Percentiles rank a stretch among this genome's conserved stretches.
Evolutionary conservation across 2,113 vertebrate species (phyloP).

Genomic region (Spilogale gracilis): DNA sequence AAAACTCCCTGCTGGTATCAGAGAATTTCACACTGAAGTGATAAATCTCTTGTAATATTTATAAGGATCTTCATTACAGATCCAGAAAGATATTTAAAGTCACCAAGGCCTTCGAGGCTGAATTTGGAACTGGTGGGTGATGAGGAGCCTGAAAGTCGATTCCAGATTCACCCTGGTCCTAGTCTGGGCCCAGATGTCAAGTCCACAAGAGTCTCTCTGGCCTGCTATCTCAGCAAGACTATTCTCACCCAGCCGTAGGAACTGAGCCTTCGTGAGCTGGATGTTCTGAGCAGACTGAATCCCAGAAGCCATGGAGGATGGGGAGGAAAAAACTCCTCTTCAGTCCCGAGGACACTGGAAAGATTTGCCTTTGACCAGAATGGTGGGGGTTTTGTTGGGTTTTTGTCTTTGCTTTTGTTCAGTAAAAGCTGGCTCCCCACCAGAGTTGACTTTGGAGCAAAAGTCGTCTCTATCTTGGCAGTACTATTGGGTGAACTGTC

Average conservation of each 20-base stretch:
- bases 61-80: slow-evolving; percentile 78
- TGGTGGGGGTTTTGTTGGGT: background rate
- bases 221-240: background rate
- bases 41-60: slow-evolving; percentile 83
- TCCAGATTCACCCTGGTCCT: background rate
- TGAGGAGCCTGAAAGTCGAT: background rate
- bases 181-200: background rate
- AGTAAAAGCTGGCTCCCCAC: slow-evolving; percentile 51
- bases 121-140: background rate
- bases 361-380: slow-evolving; percentile 30
- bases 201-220: background rate
- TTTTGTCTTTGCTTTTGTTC: slow-evolving; percentile 57
- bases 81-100: slow-evolving; percentile 68
- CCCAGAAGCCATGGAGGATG: fast-evolving
- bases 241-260: background rate
- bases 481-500: slow-evolving; percentile 41
- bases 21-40: slow-evolving; percentile 69
- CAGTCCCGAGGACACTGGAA: fast-evolving
- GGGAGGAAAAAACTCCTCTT: background rate
- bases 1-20: slow-evolving; percentile 82
- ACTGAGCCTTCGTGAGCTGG: background rate
- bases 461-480: slow-evolving; percentile 37
- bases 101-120: background rate
- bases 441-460: background rate
- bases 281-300: background rate